A percentile compares a stretch with the other conserved stretches of the same genome.
These are phyloP conservation scores for Corvus hawaiiensis DNA, from an alignment of 2,113 vertebrate genomes.

Conservation along the genomic window DNA sequence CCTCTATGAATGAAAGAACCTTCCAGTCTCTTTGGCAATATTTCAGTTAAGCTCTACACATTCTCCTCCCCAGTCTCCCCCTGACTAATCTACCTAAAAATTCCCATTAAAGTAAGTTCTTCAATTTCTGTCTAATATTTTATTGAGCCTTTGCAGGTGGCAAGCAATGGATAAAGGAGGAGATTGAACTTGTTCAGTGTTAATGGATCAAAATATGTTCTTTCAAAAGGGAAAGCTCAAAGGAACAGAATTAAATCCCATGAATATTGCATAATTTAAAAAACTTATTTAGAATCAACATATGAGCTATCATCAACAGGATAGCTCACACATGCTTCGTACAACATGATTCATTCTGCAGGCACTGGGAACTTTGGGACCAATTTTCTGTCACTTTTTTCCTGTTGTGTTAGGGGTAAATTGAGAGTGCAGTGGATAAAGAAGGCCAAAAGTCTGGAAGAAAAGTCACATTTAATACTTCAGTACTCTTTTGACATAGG, in stretches of 20 bases:
- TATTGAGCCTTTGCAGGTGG: not conserved
- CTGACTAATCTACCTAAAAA: not conserved
- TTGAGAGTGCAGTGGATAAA: not conserved
- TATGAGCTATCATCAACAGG: not conserved
- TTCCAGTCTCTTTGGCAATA: not conserved
- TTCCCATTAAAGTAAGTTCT: not conserved
- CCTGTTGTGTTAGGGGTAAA: not conserved
- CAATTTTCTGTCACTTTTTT: not conserved
- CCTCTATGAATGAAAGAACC: not conserved
- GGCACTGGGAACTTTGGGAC: not conserved
- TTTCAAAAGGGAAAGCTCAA: not conserved
- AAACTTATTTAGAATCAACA: not conserved
- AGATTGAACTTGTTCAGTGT: not conserved
- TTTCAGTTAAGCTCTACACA: not conserved
- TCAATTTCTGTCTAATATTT: not conserved
- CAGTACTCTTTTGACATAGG: not conserved
- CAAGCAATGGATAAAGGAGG: not conserved
- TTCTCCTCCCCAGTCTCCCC: not conserved
- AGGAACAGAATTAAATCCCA: not conserved
- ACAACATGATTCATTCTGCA: not conserved
- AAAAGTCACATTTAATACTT: not conserved
- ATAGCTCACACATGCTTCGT: not conserved
- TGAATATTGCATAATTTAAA: not conserved
- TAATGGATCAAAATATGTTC: not conserved
- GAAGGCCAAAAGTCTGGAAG: not conserved